Percentiles rank a stretch among this genome's conserved stretches.
Conservation (phyloP, 2,888 invertebrate species). For the Macrophya alboannulata region DNA sequence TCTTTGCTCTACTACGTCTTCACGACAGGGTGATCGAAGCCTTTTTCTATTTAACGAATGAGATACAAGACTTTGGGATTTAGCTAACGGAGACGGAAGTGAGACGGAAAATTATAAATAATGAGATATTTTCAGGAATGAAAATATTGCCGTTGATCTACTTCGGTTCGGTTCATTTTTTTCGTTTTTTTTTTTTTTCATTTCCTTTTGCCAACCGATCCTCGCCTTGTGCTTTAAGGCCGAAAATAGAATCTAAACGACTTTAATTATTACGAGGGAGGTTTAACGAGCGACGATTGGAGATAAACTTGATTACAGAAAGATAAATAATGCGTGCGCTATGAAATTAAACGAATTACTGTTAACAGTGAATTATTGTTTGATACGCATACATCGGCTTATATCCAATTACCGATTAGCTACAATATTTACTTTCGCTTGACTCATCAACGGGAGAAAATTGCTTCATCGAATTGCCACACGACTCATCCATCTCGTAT, state of each 20-base stretch:
- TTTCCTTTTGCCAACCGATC: not conserved
- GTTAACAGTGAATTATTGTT: conserved; percentile 43
- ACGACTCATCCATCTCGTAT: not conserved
- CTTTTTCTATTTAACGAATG: not conserved
- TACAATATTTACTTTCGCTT: conserved; percentile 52
- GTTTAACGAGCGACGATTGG: conserved; percentile 15
- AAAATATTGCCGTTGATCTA: conserved; percentile 10
- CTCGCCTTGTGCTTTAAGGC: not conserved
- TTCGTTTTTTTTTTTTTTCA: not conserved
- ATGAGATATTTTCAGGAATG: conserved; percentile 67
- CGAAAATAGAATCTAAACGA: conserved; percentile 33
- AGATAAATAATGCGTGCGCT: conserved; percentile 24
- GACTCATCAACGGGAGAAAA: conserved; percentile 46
- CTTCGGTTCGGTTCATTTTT: not conserved
- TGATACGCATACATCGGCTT: not conserved
- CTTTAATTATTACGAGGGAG: conserved; percentile 38
- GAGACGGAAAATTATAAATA: conserved; percentile 79
- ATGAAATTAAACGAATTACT: conserved; percentile 35
- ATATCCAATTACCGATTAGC: conserved; percentile 52
- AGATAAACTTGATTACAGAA: conserved; percentile 36
- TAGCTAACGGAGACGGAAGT: conserved; percentile 60
- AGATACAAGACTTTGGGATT: conserved; percentile 61
- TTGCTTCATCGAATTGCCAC: conserved; percentile 52
- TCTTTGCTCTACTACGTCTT: not conserved
- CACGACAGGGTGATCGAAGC: conserved; percentile 4